Conservation (phyloP, 2,888 invertebrate species). For the Polia nebulosa region DNA sequence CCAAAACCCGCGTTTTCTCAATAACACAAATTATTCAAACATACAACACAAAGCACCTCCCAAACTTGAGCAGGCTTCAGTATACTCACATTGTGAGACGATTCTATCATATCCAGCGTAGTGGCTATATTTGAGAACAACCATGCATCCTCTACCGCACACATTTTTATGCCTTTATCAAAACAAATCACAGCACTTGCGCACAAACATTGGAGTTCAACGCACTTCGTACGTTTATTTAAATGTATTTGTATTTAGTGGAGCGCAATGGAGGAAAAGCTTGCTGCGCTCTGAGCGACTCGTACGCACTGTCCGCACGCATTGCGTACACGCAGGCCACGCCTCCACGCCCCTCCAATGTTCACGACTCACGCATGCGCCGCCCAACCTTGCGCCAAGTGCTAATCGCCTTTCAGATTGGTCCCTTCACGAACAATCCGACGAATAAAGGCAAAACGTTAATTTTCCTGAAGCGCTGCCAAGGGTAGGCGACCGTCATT, state of each 20-base stretch:
- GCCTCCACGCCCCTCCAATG: slow-evolving; percentile 77
- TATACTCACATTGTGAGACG: slow-evolving; percentile 76
- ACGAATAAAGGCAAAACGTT: slow-evolving; percentile 80
- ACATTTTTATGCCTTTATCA: slow-evolving; percentile 70
- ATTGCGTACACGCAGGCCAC: slow-evolving; percentile 85
- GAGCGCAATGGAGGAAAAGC: slow-evolving; percentile 63
- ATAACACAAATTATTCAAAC: slow-evolving; percentile 44
- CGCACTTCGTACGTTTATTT: slow-evolving; percentile 61
- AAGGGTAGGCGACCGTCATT: slow-evolving; percentile 76
- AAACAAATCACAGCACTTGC: slow-evolving; percentile 63
- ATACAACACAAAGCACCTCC: slow-evolving; percentile 33
- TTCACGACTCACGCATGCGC: slow-evolving; percentile 75
- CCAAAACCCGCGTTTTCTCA: slow-evolving; percentile 29
- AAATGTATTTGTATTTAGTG: slow-evolving; percentile 52
- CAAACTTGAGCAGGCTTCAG: slow-evolving; percentile 29
- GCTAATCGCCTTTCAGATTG: slow-evolving; percentile 82
- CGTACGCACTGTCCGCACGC: slow-evolving; percentile 86
- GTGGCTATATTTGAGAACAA: slow-evolving; percentile 74
- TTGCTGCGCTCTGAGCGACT: slow-evolving; percentile 75
- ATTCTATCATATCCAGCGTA: slow-evolving; percentile 74
- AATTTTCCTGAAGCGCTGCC: slow-evolving; percentile 80
- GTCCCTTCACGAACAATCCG: slow-evolving; percentile 81
- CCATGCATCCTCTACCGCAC: slow-evolving; percentile 76
- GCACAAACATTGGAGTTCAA: slow-evolving; percentile 63
- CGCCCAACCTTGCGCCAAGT: slow-evolving; percentile 73